phyloP scores from a whole-genome alignment of 2,797 vertebrate genomes.

The Channa striata region DNA sequence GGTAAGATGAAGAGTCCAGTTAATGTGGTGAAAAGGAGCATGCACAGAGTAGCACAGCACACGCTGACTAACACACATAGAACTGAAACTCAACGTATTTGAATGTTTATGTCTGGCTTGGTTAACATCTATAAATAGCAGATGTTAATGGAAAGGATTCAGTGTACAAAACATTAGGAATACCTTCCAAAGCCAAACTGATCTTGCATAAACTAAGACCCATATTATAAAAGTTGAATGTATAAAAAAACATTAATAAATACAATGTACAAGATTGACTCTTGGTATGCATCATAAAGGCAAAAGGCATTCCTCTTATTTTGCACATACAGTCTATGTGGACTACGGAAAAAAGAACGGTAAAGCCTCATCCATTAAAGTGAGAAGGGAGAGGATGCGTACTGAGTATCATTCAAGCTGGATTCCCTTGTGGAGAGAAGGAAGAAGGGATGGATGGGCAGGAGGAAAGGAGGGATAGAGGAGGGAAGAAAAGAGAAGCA shows the following conservation, averaged over 20 bases:
- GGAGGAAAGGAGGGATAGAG: slow-evolving; percentile 40
- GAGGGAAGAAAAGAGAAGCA: slow-evolving; percentile 58
- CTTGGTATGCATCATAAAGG: not conserved
- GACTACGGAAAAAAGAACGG: slow-evolving; percentile 49
- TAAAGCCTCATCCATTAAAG: slow-evolving; percentile 71
- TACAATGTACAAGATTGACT: not conserved
- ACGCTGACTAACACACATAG: slow-evolving; percentile 50
- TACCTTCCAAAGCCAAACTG: not conserved
- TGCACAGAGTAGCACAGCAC: slow-evolving; percentile 58
- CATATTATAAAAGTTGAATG: not conserved
- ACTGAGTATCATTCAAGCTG: slow-evolving; percentile 87
- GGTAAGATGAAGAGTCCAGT: slow-evolving; percentile 28
- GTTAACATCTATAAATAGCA: slow-evolving; percentile 62
- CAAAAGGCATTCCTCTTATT: slow-evolving; percentile 54
- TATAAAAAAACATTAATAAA: not conserved
- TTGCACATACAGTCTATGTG: slow-evolving; percentile 38
- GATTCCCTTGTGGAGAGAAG: slow-evolving; percentile 85
- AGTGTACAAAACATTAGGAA: slow-evolving; percentile 69
- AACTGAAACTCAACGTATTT: slow-evolving; percentile 49
- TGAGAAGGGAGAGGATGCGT: slow-evolving; percentile 72
- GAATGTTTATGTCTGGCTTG: slow-evolving; percentile 50
- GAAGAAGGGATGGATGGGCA: slow-evolving; percentile 50
- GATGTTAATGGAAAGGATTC: slow-evolving; percentile 57
- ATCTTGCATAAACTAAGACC: not conserved
- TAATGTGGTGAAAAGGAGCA: slow-evolving; percentile 46